phyloP scores from a whole-genome alignment of 2,888 invertebrate genomes.

The Ichneumoninae sp. region DNA sequence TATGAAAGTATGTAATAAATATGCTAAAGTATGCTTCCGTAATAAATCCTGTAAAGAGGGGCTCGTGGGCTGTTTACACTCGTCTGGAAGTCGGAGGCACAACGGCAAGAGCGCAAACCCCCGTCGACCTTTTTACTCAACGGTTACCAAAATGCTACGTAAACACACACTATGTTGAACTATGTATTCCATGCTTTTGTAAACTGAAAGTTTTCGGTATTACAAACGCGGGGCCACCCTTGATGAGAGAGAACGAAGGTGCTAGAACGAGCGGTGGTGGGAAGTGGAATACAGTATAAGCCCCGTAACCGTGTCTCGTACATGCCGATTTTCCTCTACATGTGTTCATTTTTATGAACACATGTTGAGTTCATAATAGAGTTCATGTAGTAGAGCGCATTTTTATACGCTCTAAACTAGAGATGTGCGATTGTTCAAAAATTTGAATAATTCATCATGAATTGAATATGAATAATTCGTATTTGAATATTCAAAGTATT shows the following conservation, averaged over 20 bases:
- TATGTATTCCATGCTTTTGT: not conserved
- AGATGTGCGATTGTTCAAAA: too few relatives aligned
- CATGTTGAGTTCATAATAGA: too few relatives aligned
- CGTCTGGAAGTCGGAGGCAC: constrained; percentile 12
- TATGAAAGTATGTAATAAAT: constrained; percentile 56
- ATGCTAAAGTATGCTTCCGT: constrained; percentile 60
- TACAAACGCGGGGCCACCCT: constrained; percentile 26
- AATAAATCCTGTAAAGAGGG: constrained; percentile 47
- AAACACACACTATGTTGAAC: constrained; percentile 13
- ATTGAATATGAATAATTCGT: too few relatives aligned
- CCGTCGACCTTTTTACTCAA: constrained; percentile 32
- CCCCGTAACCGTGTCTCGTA: not conserved
- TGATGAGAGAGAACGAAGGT: constrained; percentile 3
- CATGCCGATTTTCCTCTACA: too few relatives aligned
- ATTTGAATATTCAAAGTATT: too few relatives aligned
- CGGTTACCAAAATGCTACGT: not conserved
- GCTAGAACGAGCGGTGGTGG: not conserved
- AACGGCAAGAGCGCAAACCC: constrained; percentile 10
- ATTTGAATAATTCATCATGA: too few relatives aligned
- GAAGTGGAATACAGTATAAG: not conserved
- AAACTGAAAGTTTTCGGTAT: constrained; percentile 1
- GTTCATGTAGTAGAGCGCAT: too few relatives aligned
- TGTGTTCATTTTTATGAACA: too few relatives aligned
- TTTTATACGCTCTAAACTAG: too few relatives aligned
- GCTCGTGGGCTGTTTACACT: constrained; percentile 46